Evolutionary conservation across 2,888 invertebrate genomes (phyloP), one percentile per base, ranked within the genome.

Genomic region (Drosophila subsilvestris): DNA sequence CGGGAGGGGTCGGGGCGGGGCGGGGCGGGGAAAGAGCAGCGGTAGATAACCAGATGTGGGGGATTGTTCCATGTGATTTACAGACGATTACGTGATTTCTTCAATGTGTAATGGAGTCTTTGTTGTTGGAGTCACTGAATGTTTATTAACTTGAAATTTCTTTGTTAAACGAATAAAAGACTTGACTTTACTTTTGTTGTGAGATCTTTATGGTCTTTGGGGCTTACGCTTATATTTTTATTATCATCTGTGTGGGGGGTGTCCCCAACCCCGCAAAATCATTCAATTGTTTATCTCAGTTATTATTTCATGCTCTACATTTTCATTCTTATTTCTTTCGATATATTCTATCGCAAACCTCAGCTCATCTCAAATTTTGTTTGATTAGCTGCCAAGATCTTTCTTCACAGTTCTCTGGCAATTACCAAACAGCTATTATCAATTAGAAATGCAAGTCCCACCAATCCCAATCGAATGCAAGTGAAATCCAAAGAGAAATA

Each of bases 11-110:
- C n/a, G n/a, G n/a, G n/a, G n/a, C n/a, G n/a, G n/a, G n/a, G n/a
- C n/a, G 1, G 9, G 2, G 0, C 9, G 54, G 76, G 74, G 14
- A 37, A 4, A 37, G 14, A 37, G 37, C 66, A 54, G 44, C 48
- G 22, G 14, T 27, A 49, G 42, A 65, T 43, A 66, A 12, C 55
- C 60, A 32, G 32, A 27, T 17, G 25, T 32, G 25, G n/a, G 2
- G 59, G 65, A 74, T 81, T 63, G 66, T 76, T 79, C 61, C 66
- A 76, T 54, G 74, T 79, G 77, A 78, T 76, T 81, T 76, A 76
- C 44, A 29, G 42, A 75, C 56, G 65, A 72, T 68, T 81, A 80
- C 76, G 85, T 80, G 80, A 84, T 74, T 69, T 65, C 66, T 71
- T 49, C 59, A 75, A 58, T 66, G 50, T 57, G 9, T 18, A 45